Evolutionary conservation across 2,888 invertebrate species (phyloP).

Genomic region (Cheilosia variabilis): DNA sequence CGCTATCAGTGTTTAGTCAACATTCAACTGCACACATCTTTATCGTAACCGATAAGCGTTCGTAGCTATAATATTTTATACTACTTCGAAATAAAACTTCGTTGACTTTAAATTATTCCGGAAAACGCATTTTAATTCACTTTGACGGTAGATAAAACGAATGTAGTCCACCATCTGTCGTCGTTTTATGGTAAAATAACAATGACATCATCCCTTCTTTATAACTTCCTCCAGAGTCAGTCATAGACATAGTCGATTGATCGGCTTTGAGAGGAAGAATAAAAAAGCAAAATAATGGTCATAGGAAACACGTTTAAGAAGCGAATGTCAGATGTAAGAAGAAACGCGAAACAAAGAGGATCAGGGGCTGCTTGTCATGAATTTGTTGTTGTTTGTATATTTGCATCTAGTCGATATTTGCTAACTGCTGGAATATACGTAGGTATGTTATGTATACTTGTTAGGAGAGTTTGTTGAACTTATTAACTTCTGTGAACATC

Average conservation of each 20-base stretch:
- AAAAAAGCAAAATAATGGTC: background rate
- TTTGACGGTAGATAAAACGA: slow-evolving; percentile 42
- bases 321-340: slow-evolving; percentile 30
- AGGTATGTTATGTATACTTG: background rate
- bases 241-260: slow-evolving; percentile 27
- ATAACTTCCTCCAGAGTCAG: slow-evolving; percentile 22
- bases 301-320: slow-evolving; percentile 11
- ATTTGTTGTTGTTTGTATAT: slow-evolving; percentile 3
- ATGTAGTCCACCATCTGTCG: slow-evolving; percentile 37
- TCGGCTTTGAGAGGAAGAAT: slow-evolving; percentile 31
- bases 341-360: slow-evolving; percentile 20
- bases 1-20: slow-evolving; percentile 4
- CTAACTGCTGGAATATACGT: background rate
- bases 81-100: background rate
- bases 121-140: slow-evolving; percentile 32
- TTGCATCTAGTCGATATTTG: background rate
- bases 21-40: slow-evolving; percentile 1
- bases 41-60: slow-evolving; percentile 23
- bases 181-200: background rate
- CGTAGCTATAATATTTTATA: slow-evolving; percentile 11
- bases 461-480: slow-evolving; percentile 25
- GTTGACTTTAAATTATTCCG: slow-evolving; percentile 26
- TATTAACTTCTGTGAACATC: background rate
- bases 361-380: slow-evolving; percentile 20
- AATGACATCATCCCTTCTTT: slow-evolving; percentile 56